phyloP scores from a whole-genome alignment of 2,113 vertebrate species.

The Regulus satrapa region DNA sequence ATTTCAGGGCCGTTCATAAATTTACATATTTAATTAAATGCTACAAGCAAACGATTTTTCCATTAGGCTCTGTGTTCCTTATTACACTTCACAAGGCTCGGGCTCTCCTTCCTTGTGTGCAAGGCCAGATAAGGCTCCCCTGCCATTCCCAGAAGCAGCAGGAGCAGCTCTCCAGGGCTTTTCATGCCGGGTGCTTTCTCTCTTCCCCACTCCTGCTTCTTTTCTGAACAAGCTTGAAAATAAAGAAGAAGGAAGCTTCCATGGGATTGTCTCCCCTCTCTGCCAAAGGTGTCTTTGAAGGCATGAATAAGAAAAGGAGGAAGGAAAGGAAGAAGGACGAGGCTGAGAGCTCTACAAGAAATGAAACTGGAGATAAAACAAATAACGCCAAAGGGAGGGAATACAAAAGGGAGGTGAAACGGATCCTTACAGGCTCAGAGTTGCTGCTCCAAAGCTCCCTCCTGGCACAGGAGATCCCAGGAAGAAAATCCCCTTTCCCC shows the following conservation, averaged over 20 bases:
- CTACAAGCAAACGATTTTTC: constrained; percentile 61
- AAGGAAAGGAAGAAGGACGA: neutral
- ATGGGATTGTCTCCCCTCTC: neutral
- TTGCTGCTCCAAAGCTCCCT: neutral
- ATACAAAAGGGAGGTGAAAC: neutral
- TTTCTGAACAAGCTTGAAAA: neutral
- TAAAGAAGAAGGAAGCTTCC: neutral
- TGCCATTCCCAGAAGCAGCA: constrained; percentile 19
- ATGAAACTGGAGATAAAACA: neutral
- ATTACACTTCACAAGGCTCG: neutral
- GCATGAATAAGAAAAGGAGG: neutral
- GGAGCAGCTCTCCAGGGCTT: neutral
- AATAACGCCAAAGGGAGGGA: neutral
- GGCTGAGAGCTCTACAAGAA: neutral
- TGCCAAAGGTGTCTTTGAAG: neutral
- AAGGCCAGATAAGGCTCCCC: constrained; percentile 65
- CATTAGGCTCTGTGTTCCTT: constrained; percentile 27
- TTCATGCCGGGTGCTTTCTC: fast-evolving
- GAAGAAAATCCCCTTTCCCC: neutral
- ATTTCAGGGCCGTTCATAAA: constrained; percentile 52
- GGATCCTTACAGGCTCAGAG: neutral
- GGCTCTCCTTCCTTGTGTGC: constrained; percentile 3
- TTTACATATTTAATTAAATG: constrained; percentile 73
- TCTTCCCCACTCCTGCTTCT: neutral
- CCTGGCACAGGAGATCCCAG: neutral